Percentiles rank a stretch among this genome's conserved stretches.
phyloP scores from a whole-genome alignment of 2,888 invertebrate species.

The Cataglyphis altisquamis region DNA sequence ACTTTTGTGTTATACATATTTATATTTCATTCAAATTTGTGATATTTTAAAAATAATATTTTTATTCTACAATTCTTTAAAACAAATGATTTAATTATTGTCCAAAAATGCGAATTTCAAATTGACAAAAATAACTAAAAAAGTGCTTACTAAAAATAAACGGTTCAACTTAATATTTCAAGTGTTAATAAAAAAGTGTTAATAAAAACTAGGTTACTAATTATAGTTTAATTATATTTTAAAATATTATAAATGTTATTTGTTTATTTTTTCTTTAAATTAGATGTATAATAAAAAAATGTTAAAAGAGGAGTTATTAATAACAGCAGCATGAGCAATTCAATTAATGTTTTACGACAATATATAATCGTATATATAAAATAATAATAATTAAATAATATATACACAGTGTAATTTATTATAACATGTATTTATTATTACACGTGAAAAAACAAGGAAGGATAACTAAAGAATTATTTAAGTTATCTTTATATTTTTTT shows the following conservation, averaged over 20 bases:
- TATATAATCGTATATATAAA: neutral
- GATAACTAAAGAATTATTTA: neutral
- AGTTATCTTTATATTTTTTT: neutral
- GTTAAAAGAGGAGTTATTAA: neutral
- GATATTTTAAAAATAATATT: neutral
- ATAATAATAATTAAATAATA: slow-evolving; percentile 8
- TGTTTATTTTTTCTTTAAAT: neutral
- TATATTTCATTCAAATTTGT: neutral
- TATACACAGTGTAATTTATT: neutral
- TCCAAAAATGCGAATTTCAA: neutral
- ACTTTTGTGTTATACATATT: neutral
- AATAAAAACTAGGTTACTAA: neutral
- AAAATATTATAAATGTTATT: neutral
- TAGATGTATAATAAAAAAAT: slow-evolving; percentile 20
- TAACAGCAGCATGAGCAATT: neutral
- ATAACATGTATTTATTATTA: neutral
- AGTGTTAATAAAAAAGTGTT: neutral
- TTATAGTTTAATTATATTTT: slow-evolving; percentile 10
- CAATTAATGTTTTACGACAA: neutral
- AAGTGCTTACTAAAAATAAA: neutral
- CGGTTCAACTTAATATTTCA: neutral
- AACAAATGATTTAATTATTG: neutral
- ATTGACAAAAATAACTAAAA: neutral
- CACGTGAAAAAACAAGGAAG: neutral
- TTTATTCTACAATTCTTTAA: neutral